phyloP scores from a whole-genome alignment of 2,113 vertebrate species.

The Lathamus discolor region DNA sequence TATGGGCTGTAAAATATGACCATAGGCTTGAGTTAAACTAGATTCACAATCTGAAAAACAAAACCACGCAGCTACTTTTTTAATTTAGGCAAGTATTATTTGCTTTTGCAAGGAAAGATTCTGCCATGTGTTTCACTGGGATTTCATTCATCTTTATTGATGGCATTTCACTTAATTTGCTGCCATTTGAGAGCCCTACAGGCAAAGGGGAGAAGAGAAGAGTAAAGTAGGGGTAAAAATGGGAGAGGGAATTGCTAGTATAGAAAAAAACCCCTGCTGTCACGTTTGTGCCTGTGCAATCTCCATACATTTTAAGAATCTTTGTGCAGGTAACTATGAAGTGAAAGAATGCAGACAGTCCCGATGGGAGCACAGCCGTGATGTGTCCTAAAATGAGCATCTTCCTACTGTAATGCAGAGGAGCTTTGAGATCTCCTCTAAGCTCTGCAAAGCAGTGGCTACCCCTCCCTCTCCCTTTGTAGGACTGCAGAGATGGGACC shows the following conservation, averaged over 20 bases:
- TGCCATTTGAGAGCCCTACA: constrained; percentile 46
- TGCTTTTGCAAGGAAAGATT: constrained; percentile 2
- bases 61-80: neutral
- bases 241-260: constrained; percentile 2
- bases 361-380: neutral
- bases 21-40: neutral
- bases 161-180: constrained; percentile 56
- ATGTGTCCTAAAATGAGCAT: neutral
- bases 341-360: neutral
- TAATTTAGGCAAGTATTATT: neutral
- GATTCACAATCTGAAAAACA: neutral
- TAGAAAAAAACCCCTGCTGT: neutral
- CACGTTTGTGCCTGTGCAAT: neutral
- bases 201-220: constrained; percentile 17
- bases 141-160: constrained; percentile 57
- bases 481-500: neutral
- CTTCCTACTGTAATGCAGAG: neutral
- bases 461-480: neutral
- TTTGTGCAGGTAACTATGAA: neutral
- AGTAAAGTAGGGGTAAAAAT: constrained; percentile 22
- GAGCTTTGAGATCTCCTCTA: neutral
- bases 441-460: neutral
- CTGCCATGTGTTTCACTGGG: constrained; percentile 10
- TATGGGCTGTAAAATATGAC: neutral
- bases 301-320: neutral